phyloP scores from a whole-genome alignment of 64 coral and sea anemone species.

The Actinia tenebrosa region DNA sequence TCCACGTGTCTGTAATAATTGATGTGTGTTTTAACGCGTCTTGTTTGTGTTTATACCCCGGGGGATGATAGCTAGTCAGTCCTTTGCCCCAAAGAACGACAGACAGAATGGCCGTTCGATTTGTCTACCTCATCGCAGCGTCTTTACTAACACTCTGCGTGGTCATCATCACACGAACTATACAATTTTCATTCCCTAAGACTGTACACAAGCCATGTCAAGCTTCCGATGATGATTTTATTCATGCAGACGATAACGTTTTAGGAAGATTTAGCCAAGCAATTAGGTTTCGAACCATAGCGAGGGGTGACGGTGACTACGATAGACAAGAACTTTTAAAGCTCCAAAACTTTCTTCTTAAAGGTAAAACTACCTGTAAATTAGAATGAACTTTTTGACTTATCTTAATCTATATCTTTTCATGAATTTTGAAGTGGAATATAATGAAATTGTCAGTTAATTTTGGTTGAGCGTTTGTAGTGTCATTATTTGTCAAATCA shows the following conservation, averaged over 20 bases:
- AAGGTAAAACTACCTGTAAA: slow-evolving; percentile 30
- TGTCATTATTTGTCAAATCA: too few species aligned
- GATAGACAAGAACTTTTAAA: slow-evolving; percentile 45
- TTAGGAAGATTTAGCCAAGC: slow-evolving; percentile 48
- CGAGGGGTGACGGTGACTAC: slow-evolving; percentile 42
- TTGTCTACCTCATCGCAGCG: slow-evolving; percentile 15
- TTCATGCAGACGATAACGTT: slow-evolving; percentile 28
- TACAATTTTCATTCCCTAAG: slow-evolving; percentile 40
- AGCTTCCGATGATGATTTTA: slow-evolving; percentile 48
- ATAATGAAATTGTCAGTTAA: not conserved
- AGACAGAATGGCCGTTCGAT: slow-evolving; percentile 27
- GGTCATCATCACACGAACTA: slow-evolving; percentile 41
- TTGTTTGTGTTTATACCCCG: not conserved
- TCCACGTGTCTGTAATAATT: not conserved
- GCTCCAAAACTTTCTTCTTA: slow-evolving; percentile 55
- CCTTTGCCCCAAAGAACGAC: not conserved
- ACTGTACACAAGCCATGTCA: slow-evolving; percentile 33
- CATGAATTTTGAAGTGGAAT: not conserved
- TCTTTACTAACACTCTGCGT: slow-evolving; percentile 21
- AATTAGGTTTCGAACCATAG: slow-evolving; percentile 48
- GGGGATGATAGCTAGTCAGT: not conserved
- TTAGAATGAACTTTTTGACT: not conserved
- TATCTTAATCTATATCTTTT: not conserved
- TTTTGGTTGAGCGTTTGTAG: too few species aligned
- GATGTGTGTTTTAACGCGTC: not conserved